A percentile compares a stretch with the other conserved stretches of the same genome.
These are phyloP conservation scores for Agrotis ipsilon DNA, from an alignment of 2,888 invertebrate genomes.

Conservation along the genomic window DNA sequence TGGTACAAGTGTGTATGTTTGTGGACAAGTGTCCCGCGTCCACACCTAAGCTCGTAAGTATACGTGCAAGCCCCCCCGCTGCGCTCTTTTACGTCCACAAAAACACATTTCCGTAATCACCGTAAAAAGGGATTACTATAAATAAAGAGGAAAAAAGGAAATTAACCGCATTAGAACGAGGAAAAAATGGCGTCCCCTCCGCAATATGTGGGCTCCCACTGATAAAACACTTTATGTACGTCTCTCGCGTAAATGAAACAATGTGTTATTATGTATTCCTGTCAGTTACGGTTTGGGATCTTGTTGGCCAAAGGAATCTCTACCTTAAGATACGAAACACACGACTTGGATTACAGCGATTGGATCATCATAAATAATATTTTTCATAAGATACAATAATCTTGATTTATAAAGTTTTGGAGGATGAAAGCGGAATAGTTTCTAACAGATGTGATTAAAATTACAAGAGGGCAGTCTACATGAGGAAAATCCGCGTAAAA, in stretches of 20 bases:
- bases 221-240: conserved; percentile 89
- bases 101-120: conserved; percentile 91
- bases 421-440: conserved; percentile 54
- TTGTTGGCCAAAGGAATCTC: conserved; percentile 61
- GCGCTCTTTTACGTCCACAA: conserved; percentile 90
- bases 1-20: conserved; percentile 10
- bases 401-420: conserved; percentile 62
- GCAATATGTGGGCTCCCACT: conserved; percentile 90
- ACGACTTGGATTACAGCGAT: conserved; percentile 36
- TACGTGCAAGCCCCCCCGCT: conserved; percentile 82
- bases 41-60: conserved; percentile 74
- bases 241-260: conserved; percentile 88
- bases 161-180: conserved; percentile 90
- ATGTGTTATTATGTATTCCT: conserved; percentile 84
- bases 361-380: conserved; percentile 41
- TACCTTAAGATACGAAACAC: conserved; percentile 52
- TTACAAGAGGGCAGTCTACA: conserved; percentile 72
- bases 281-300: conserved; percentile 67
- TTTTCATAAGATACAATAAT: conserved; percentile 57
- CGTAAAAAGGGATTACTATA: conserved; percentile 92
- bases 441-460: conserved; percentile 71
- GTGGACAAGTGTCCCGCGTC: conserved; percentile 40
- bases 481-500: conserved; percentile 79
- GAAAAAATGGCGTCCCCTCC: conserved; percentile 88
- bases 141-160: conserved; percentile 91